Evolutionary conservation across 2,888 invertebrate genomes (phyloP).

Genomic region (Polydrusus cervinus): DNA sequence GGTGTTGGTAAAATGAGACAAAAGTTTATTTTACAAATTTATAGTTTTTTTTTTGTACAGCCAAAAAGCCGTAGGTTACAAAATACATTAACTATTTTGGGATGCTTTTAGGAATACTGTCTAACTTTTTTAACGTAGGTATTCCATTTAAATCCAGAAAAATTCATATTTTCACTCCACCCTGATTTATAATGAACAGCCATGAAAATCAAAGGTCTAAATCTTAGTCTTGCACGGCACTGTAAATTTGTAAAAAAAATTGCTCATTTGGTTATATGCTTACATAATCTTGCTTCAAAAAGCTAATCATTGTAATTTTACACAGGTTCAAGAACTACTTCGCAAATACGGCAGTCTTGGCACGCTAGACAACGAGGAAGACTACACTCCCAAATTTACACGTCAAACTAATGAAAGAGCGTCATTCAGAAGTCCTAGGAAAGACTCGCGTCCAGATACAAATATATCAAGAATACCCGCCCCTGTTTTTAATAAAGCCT

Average conservation of each 20-base stretch:
- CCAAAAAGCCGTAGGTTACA: too few species aligned
- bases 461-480: slow-evolving; percentile 74
- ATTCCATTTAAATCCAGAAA: too few species aligned
- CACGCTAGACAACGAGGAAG: slow-evolving; percentile 78
- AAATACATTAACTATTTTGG: too few species aligned
- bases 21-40: slow-evolving; percentile 8
- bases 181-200: too few species aligned
- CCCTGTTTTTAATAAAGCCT: slow-evolving; percentile 64
- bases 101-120: too few species aligned
- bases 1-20: not conserved
- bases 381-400: slow-evolving; percentile 66
- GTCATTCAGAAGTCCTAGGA: slow-evolving; percentile 71
- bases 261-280: not conserved
- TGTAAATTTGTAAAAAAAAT: not conserved
- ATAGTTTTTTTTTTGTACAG: too few species aligned
- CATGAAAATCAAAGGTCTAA: too few species aligned
- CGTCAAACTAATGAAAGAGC: slow-evolving; percentile 58
- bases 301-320: not conserved
- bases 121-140: too few species aligned
- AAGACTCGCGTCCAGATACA: slow-evolving; percentile 73
- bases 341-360: slow-evolving; percentile 76
- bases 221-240: too few species aligned
- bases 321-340: slow-evolving; percentile 78
- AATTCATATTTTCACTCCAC: too few species aligned
- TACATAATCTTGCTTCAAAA: not conserved